Evolutionary conservation across 2,113 vertebrate genomes (phyloP), one percentile per base, ranked within the genome.

Genomic region (Chamaea fasciata): DNA sequence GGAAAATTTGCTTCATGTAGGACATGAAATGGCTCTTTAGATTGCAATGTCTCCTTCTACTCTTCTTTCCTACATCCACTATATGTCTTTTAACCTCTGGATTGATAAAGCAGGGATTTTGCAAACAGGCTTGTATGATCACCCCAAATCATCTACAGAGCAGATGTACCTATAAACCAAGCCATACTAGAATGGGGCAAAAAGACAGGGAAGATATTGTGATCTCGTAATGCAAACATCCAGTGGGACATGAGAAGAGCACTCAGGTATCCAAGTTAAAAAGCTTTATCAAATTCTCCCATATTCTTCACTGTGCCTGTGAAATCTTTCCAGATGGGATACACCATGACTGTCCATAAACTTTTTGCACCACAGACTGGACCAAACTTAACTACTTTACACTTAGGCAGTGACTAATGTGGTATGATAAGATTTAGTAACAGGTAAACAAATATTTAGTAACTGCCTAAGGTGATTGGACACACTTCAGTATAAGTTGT

Each of bases 401-500:
- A 6, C 60, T 50, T 68, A 57, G 12, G 52, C 7, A 63, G 7
- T n/a, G 10, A 7, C 4, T 30, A 78, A 17, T 0, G 0, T 28
- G 1, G 0, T 22, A 50, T 12, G 12, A 1, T 4, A 22, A 83
- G n/a, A 31, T 24, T 23, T 35, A 33, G 13, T 23, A 35, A n/a
- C 2, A 42, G 11, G 7, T 65, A 59, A 75, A 10, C 3, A 59
- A 9, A 31, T 44, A 63, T 9, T n/a, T 21, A 7, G 28, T 18
- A 27, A 49, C 7, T 8, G 9, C 13, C 33, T 24, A 24, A 47
- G 16, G 19, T 24, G 8, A 24, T 37, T 56, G 24, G 9, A 41
- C 16, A 64, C 26, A 13, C 11, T 30, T 64, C 11, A 44, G 8
- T 35, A 18, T 69, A 39, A 59, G 5, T 0, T 37, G 13, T 2